Conservation (phyloP, 2,113 vertebrate species). For the Sciurus niger region DNA sequence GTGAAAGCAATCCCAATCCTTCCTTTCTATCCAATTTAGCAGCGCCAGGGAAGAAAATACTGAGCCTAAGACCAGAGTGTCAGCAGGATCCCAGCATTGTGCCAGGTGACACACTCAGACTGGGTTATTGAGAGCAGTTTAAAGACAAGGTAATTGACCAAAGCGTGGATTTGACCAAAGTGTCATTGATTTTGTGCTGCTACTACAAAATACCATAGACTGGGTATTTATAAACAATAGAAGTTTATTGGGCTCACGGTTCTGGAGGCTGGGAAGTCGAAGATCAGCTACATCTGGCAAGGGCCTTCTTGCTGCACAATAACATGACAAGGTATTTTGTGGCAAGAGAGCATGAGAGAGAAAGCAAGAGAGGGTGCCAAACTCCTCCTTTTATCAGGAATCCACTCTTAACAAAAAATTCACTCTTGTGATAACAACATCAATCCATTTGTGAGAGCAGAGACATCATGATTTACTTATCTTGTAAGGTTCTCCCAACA, state of each 20-base stretch:
- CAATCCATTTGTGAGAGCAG: not conserved
- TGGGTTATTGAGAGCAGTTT: not conserved
- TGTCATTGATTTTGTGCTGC: not conserved
- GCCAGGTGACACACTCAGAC: not conserved
- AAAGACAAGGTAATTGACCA: not conserved
- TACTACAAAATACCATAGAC: not conserved
- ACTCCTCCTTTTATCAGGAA: not conserved
- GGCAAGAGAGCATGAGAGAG: no score
- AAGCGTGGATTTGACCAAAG: not conserved
- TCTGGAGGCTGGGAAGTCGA: not conserved
- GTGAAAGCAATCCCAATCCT: slow-evolving; percentile 27
- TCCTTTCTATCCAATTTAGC: not conserved
- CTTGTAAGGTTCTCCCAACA: not conserved
- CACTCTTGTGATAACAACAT: not conserved
- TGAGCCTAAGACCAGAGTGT: not conserved
- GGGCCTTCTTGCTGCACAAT: not conserved
- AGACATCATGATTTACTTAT: not conserved
- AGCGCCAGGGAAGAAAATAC: no score
- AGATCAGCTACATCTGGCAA: not conserved
- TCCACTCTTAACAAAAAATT: not conserved
- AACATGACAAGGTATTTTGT: not conserved
- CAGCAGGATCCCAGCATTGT: not conserved
- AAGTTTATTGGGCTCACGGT: not conserved
- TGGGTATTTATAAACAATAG: not conserved
- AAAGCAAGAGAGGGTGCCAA: not conserved